Base-by-base conservation (phyloP, 1,140 invertebrate genomes). In the Branchinecta lynchi region DNA sequence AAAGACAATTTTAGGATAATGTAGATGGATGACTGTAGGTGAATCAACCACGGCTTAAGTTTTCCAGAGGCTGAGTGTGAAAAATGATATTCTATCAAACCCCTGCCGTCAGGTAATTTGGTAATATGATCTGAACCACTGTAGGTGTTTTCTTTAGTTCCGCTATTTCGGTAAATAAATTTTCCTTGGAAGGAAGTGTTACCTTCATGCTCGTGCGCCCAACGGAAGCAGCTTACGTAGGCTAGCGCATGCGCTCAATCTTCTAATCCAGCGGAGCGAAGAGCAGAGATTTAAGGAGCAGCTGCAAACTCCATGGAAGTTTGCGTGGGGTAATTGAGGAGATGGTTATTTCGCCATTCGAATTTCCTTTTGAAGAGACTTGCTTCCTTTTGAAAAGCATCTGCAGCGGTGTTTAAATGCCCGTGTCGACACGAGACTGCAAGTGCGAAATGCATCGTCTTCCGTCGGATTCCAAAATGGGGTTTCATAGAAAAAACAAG, bases 291-390 rank as follows among this genome's bases (percentile, higher is more conserved):
- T 60, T 15, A 60, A 60, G 17, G 51, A 60, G 51, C 51, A 60
- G 51, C 51, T 60, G 51, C 12, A 60, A 15, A 20, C 17, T 60
- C 32, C 32, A 32, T 32, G 32, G 32, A 32, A 5, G 32, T 60
- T 60, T 60, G 51, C 51, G 51, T 60, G 51, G 51, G 51, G 51
- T 60, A 60, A 60, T 60, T 60, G 51, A 60, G 51, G 51, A 60
- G 51, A 60, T 60, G 17, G 51, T 60, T 60, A 12, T 60, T 20
- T 60, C 2, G 12, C 32, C 32, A 32, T 32, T 32, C 32, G 32
- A 32, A 20, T 60, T 60, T 60, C 51, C 51, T 60, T 60, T 60
- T 60, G 51, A 32, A 32, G 32, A 32, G 32, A 60, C 51, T 15
- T 60, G 17, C 51, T 60, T 60, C 51, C 51, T 60, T 60, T 60